Base-by-base conservation (phyloP, 2,113 vertebrate species). In the Parotia lawesii region DNA sequence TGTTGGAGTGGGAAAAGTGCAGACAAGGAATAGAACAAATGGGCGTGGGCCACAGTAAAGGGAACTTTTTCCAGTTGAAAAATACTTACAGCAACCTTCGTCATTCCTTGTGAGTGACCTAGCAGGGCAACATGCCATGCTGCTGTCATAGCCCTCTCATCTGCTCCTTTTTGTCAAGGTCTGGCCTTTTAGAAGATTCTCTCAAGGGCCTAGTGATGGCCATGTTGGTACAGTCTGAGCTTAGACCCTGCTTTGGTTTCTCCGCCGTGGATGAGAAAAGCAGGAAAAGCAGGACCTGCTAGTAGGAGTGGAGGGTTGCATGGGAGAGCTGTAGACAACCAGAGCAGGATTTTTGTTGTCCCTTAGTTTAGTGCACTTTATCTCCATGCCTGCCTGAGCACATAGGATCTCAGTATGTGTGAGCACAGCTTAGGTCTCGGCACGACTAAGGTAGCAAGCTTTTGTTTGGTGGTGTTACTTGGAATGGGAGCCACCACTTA, bases 181-280 rank as follows among this genome's bases (percentile, higher is more conserved):
- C 29, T 73, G 47, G 10, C 33, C 42, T 90, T 86, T 18, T 16
- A 62, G 23, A 74, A 47, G 22, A 40, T 77, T 47, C 10, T 88
- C 17, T 50, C 17, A 28, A 0, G 0, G 31, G 18, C 44, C 66
- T 8, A 22, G 14, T 11, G 19, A 13, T 77, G 20, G 24, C 25
- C 27, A 45, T 35, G 12, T 14, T 57, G 18, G 18, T 65, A 15
- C 5, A 15, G 6, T 50, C 31, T 47, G 18, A 70, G 37, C 22
- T 75, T 91, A 67, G 22, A 65, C n/a, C 6, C 6, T 47, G 13
- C 38, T 90, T 89, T 70, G 20, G 11, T 81, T 81, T 87, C 14
- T 72, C 1, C 2, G 1, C 11, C 0, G 0, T 10, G 40, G 10
- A 29, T 77, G 44, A 79, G 33, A 74, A 89, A 45, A 51, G 7